These are phyloP conservation scores for Tachysurus fulvidraco DNA, from an alignment of 2,113 vertebrate genomes.

Conservation along the genomic window DNA sequence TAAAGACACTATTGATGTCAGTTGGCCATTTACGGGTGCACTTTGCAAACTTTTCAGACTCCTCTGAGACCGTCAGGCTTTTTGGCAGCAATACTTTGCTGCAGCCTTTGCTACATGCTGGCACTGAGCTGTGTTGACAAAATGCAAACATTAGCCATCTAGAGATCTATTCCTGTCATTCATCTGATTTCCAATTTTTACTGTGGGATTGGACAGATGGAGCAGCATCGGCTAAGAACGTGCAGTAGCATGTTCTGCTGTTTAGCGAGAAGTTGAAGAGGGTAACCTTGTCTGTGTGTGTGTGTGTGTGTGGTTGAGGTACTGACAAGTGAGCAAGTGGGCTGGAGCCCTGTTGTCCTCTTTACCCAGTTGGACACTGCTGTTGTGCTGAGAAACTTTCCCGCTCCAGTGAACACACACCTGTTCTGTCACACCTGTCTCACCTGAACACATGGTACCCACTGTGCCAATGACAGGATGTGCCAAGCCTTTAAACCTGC, in stretches of 20 bases:
- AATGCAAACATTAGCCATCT: slow-evolving; percentile 4
- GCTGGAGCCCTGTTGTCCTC: neutral
- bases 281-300: neutral
- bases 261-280: neutral
- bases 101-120: neutral
- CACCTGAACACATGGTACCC: slow-evolving; percentile 11
- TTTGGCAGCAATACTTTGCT: neutral
- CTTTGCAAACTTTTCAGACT: slow-evolving; percentile 15
- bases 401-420: slow-evolving; percentile 47
- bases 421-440: slow-evolving; percentile 39
- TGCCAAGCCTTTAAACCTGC: slow-evolving; percentile 24
- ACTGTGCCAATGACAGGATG: slow-evolving; percentile 47
- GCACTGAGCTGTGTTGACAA: neutral
- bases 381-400: slow-evolving; percentile 32
- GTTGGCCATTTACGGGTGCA: slow-evolving; percentile 12
- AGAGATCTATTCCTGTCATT: slow-evolving; percentile 19
- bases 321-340: slow-evolving; percentile 29
- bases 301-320: neutral
- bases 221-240: neutral
- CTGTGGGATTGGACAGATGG: neutral
- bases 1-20: slow-evolving; percentile 33
- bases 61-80: neutral
- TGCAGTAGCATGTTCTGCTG: neutral
- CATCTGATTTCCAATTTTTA: slow-evolving; percentile 5
- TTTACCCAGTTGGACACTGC: slow-evolving; percentile 22